These are phyloP conservation scores for Drosophila rufa DNA, from an alignment of 1,140 invertebrate species.

Conservation along the genomic window DNA sequence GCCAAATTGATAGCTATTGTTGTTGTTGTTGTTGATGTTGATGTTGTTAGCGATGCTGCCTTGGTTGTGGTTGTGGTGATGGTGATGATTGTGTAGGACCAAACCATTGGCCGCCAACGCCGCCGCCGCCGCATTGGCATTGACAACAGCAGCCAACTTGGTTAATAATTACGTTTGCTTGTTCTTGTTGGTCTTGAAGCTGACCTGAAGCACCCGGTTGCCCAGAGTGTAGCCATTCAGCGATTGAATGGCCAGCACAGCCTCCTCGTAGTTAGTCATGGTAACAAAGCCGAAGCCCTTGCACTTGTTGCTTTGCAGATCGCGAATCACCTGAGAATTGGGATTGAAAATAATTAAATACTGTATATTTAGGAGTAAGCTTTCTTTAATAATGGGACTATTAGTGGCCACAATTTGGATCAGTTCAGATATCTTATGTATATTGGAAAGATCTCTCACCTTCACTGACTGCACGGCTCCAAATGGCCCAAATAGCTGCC, in stretches of 20 bases:
- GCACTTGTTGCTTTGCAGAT: conserved; percentile 99
- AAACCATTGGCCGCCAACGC: conserved; percentile 75
- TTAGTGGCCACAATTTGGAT: too few relatives aligned
- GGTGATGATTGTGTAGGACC: conserved; percentile 61
- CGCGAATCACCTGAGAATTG: conserved; percentile 91
- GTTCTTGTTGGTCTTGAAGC: conserved; percentile 98
- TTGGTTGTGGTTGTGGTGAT: conserved; percentile 36
- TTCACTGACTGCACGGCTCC: conserved; percentile 99
- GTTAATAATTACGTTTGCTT: conserved; percentile 92
- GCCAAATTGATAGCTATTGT: conserved; percentile 44
- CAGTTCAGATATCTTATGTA: background rate
- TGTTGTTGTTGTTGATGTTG: conserved; percentile 40
- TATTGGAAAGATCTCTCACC: conserved; percentile 78
- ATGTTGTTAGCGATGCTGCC: conserved; percentile 42
- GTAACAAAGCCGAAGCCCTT: conserved; percentile 99
- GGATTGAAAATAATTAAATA: background rate
- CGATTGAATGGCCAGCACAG: conserved; percentile 98
- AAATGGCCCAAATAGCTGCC: conserved; percentile 99
- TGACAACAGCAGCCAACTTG: conserved; percentile 85
- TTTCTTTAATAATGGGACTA: background rate
- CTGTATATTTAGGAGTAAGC: background rate
- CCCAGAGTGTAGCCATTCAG: conserved; percentile 99
- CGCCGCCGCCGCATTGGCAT: conserved; percentile 81
- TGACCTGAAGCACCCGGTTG: conserved; percentile 98
- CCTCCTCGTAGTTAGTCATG: conserved; percentile 99